Conservation (phyloP, 1,140 invertebrate genomes). For the Heliconius nattereri region DNA sequence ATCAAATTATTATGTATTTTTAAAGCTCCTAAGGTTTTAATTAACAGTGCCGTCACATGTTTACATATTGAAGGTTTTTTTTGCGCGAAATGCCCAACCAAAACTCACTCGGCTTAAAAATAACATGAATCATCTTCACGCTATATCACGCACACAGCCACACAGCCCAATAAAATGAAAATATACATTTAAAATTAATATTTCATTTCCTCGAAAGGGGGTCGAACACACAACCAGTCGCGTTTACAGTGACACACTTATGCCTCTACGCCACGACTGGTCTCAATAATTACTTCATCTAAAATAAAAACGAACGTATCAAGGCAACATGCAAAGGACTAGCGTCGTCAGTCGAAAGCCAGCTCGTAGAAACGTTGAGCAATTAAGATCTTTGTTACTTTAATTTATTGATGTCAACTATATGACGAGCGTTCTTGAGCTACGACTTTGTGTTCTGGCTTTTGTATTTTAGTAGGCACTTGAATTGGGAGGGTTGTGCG, state of each 20-base stretch:
- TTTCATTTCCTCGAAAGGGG: too few relatives aligned
- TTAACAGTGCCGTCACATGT: neutral
- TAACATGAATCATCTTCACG: neutral
- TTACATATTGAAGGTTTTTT: neutral
- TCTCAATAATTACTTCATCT: neutral
- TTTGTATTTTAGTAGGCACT: neutral
- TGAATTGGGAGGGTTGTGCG: neutral
- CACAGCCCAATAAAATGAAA: too few relatives aligned
- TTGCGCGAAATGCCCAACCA: neutral
- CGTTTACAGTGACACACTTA: too few relatives aligned
- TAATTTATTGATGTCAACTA: conserved; percentile 14
- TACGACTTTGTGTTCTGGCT: neutral
- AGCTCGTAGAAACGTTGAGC: conserved; percentile 7
- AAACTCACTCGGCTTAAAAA: neutral
- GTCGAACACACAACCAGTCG: too few relatives aligned
- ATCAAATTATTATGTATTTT: neutral
- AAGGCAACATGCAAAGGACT: conserved; percentile 14
- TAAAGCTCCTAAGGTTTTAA: neutral
- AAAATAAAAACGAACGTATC: neutral
- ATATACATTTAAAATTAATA: too few relatives aligned
- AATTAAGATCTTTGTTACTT: conserved; percentile 12
- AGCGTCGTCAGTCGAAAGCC: neutral
- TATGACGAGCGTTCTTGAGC: neutral
- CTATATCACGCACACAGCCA: too few relatives aligned
- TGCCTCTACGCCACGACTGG: too few relatives aligned